Evolutionary conservation across 2,797 vertebrate genomes (phyloP), one percentile per base, ranked within the genome.

Genomic region (Chaetophractus vellerosus): DNA sequence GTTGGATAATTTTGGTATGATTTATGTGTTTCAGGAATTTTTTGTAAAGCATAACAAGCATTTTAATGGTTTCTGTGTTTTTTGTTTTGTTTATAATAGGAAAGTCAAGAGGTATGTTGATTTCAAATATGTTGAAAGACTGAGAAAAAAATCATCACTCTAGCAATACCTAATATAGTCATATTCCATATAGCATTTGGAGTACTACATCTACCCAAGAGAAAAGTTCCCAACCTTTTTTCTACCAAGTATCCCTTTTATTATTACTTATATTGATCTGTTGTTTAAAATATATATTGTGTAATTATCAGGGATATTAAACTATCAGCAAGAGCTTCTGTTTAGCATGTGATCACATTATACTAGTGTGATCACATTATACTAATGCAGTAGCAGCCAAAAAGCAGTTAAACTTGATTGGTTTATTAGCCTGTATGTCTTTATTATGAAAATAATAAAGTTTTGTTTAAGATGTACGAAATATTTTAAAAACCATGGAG

Each of bases 51-150:
- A 63, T 90, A 78, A 38, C 36, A 88, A 96, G 10, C 21, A 83
- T 81, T 95, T 92, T 69, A 87, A 38, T 93, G 28, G 83, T 88
- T n/a, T 2, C 8, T 76, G 0, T 90, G 74, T 45, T 74, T 63
- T 72, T 3, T 96, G 45, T 96, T 96, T 97, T 96, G 97, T 95
- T 97, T 1, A 96, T 98, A 98, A 95, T 97, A 99, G 98, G 98
- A 99, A 95, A 98, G 96, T 96, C 97, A 98, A 95, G 98, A 98
- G 96, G 98, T 98, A 98, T 98, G 98, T 98, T 59, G 84, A 31
- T 93, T 81, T 97, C 90, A 97, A 87, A 74, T 97, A 92, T 71
- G 66, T 95, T 97, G 96, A 89, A 91, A 98, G 95, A 72, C 80
- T 68, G 59, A 88, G 33, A 82, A 82, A 55, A 94, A 63, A 68